These are phyloP conservation scores for Chromis chromis DNA, from an alignment of 2,797 vertebrate species.

Conservation along the genomic window DNA sequence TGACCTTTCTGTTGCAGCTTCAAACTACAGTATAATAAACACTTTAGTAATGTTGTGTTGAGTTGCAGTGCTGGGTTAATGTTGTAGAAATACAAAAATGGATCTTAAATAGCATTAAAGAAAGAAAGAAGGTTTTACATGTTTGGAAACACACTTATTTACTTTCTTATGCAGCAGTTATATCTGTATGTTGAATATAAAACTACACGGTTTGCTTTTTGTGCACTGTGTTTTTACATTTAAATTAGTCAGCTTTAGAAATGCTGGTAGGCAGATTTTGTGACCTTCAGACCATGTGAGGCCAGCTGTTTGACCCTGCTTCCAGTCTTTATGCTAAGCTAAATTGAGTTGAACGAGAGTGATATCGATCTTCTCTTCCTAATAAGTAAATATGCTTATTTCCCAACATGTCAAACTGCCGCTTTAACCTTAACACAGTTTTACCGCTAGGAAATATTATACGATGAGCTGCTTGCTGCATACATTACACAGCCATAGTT, in stretches of 20 bases:
- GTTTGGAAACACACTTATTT: no score
- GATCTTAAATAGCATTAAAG: no score
- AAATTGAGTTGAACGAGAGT: not conserved
- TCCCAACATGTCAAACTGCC: conserved; percentile 1
- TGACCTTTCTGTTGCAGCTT: not conserved
- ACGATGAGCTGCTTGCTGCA: conserved; percentile 29
- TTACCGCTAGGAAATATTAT: conserved; percentile 3
- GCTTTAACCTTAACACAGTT: conserved; percentile 12
- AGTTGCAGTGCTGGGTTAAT: not conserved
- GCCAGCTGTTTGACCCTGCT: not conserved
- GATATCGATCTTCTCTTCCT: not conserved
- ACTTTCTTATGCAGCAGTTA: no score
- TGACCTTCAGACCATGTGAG: not conserved
- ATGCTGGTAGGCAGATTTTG: not conserved
- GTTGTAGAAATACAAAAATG: not conserved
- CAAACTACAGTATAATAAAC: no score
- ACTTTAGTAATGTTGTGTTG: not conserved
- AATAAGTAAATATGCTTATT: not conserved
- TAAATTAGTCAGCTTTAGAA: not conserved
- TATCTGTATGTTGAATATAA: not conserved
- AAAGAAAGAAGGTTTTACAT: not conserved
- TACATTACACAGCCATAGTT: conserved; percentile 22
- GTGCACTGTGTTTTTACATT: not conserved
- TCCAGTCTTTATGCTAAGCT: not conserved
- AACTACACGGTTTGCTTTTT: not conserved